Evolutionary conservation across 2,888 invertebrate species (phyloP).

Genomic region (Tipula vernalis): DNA sequence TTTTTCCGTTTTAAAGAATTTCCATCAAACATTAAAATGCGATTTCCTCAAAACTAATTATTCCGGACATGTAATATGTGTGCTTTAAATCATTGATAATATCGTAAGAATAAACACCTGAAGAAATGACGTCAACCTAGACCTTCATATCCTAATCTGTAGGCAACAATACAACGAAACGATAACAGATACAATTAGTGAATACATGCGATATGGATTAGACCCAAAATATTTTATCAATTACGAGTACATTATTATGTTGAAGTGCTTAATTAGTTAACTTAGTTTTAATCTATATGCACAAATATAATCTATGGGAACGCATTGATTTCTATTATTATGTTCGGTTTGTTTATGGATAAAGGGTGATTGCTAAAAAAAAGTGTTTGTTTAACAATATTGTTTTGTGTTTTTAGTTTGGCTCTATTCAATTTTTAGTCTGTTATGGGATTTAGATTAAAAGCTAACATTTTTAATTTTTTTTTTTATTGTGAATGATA

Average conservation of each 20-base stretch:
- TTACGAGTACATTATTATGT: not conserved
- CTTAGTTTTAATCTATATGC: not conserved
- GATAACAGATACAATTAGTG: not conserved
- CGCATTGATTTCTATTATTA: not conserved
- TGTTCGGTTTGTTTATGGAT: not conserved
- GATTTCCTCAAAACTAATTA: no score
- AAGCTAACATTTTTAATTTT: not conserved
- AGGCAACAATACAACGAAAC: not conserved
- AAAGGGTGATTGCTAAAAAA: not conserved
- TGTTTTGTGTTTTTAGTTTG: not conserved
- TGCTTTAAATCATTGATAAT: not conserved
- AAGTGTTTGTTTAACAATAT: not conserved
- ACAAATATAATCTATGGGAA: not conserved
- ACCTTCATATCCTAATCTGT: not conserved
- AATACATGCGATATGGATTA: not conserved
- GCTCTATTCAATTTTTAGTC: not conserved
- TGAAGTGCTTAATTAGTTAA: not conserved
- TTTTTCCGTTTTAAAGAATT: no score
- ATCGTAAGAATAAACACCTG: not conserved
- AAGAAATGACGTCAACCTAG: not conserved
- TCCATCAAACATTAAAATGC: no score
- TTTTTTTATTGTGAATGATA: not conserved
- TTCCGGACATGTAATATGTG: no score
- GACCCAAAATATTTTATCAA: not conserved
- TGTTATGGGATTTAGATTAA: slow-evolving; percentile 4